Evolutionary conservation across 2,113 vertebrate genomes (phyloP), one percentile per base, ranked within the genome.

Genomic region (Ptychochromis oligacanthus): DNA sequence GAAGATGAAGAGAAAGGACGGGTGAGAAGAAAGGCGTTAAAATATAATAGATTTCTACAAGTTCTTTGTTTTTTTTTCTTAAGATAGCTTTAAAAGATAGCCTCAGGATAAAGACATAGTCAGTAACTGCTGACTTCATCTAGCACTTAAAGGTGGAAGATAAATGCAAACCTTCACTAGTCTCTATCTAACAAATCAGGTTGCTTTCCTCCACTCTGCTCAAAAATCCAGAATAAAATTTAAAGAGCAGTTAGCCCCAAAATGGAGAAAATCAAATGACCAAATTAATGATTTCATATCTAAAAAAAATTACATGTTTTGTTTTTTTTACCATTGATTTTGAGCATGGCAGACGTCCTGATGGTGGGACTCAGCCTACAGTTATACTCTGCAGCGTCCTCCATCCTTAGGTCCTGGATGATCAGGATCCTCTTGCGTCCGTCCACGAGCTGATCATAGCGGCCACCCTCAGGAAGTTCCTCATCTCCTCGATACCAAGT

Each of bases 391-490:
- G 95, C 97, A 4, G 94, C 95, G 59, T 99, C 98, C 70, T 97
- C 97, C 88, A 97, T 96, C 43, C 91, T 96, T 82, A 97, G 96
- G 22, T 97, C 97, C 85, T 95, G 96, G 91, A 99, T 97, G 75
- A 97, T 81, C 80, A 99, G 94, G 91, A 97, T 97, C 94, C 98
- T 97, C 88, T 96, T 98, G 70, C 95, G 96, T 20, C 97, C 98
- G 2, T 99, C 98, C 14, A 86, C 56, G 65, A 97, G 87, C 26
- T 99, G 97, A 85, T 99, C 98, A 49, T 97, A 98, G 93, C 97
- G 96, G 18, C 97, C 98, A 77, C 97, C 97, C 90, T 99, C 98
- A 1, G 96, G 97, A 72, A 99, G 94, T 85, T 98, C 98, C 70
- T 96, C 92, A 26, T 98, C 97, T n/a, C 97, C 97, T 93, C 96